Percentiles rank a stretch among this genome's conserved stretches.
Conservation (phyloP, 2,797 vertebrate species). For the Anguilla anguilla region DNA sequence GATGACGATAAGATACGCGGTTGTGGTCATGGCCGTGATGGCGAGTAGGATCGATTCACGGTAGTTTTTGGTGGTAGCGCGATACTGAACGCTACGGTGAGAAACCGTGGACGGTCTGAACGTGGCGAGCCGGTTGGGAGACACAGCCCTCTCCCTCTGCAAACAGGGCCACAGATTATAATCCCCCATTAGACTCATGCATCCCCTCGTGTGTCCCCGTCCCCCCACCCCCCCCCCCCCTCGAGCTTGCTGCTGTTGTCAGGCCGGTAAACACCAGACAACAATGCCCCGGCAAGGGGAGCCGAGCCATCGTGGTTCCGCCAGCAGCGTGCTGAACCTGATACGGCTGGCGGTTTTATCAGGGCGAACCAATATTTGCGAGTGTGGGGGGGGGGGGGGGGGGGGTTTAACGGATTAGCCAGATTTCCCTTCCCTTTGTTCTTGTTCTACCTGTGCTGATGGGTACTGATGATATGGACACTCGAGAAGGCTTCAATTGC, state of each 20-base stretch:
- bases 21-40: background rate
- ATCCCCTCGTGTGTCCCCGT: background rate
- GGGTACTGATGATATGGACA: constrained; percentile 67
- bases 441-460: constrained; percentile 63
- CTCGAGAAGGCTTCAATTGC: constrained; percentile 50
- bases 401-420: constrained; percentile 59
- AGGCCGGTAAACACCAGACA: constrained; percentile 67
- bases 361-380: constrained; percentile 77
- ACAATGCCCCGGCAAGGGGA: constrained; percentile 57
- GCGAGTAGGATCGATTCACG: background rate
- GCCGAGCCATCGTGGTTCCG: constrained; percentile 61
- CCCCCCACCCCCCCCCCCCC: background rate
- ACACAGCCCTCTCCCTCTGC: background rate
- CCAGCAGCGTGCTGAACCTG: constrained; percentile 66
- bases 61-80: no score
- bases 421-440: constrained; percentile 59
- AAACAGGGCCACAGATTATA: background rate
- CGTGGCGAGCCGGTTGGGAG: background rate
- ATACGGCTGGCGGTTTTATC: constrained; percentile 64
- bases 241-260: constrained; percentile 66
- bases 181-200: background rate
- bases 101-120: background rate
- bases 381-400: constrained; percentile 26
- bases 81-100: background rate
- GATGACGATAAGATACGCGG: background rate